Evolutionary conservation across 2,113 vertebrate species (phyloP), one percentile per base, ranked within the genome.

Genomic region (Spheniscus mendiculus): DNA sequence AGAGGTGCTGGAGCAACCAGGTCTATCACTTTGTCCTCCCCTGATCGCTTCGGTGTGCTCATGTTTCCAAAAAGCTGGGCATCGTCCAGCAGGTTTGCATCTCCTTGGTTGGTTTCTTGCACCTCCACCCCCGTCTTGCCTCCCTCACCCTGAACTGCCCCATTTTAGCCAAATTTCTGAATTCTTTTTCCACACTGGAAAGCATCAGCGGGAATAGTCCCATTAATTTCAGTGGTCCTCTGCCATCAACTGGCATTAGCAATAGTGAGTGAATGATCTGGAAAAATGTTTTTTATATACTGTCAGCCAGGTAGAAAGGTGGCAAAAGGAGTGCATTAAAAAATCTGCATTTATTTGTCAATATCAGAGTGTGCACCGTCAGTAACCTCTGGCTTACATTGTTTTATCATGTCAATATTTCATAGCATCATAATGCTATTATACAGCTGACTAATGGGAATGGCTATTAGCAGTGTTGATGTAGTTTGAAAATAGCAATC

Each of bases 341-440:
- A 84, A 87, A 58, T 84, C 42, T 97, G 92, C 97, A 97, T 98
- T 98, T 98, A 98, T 98, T 98, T 98, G 98, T 98, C 98, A 98
- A 98, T 98, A 98, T 95, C 96, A 96, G 38, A 80, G 97, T 91
- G 91, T 96, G 90, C 87, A 93, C 92, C 97, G 89, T 97, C 97
- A 96, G 58, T 95, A 98, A 98, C 96, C 98, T 97, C 96, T 97
- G 96, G 93, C 97, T 97, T 97, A 94, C 87, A 90, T 91, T 97
- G 89, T 96, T 98, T 98, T 97, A 98, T 98, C 97, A 94, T 98
- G 98, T 99, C 99, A 98, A 99, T 99, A 99, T 99, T 99, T 99
- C 97, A 98, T 99, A 98, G 97, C 94, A 98, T 97, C 97, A 97
- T 98, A 97, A 98, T 98, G 97, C 96, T 97, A 97, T 98, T 98